These are phyloP conservation scores for Drosophila subsilvestris DNA, from an alignment of 2,888 invertebrate species.

Conservation along the genomic window DNA sequence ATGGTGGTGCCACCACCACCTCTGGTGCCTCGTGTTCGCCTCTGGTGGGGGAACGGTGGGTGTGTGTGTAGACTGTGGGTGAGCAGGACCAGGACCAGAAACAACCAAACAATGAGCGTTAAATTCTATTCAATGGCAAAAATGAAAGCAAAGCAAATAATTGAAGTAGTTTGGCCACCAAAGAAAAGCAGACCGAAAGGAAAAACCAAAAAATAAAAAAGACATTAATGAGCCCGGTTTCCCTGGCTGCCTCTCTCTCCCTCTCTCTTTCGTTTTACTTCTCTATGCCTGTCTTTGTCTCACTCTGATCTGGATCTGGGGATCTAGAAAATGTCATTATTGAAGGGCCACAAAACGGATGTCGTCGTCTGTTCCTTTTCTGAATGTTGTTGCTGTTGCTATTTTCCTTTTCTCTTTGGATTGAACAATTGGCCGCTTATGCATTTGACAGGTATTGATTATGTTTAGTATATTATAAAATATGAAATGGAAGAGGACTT, in stretches of 20 bases:
- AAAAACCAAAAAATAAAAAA: constrained; percentile 17
- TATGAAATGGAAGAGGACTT: constrained; percentile 1
- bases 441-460: constrained; percentile 60
- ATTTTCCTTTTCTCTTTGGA: constrained; percentile 35
- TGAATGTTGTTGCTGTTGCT: constrained; percentile 21
- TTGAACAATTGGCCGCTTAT: constrained; percentile 57
- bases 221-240: constrained; percentile 66
- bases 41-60: constrained; percentile 26
- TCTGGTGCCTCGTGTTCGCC: not conserved
- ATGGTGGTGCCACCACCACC: constrained; percentile 6
- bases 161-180: constrained; percentile 66
- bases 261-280: constrained; percentile 12
- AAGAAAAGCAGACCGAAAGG: constrained; percentile 32
- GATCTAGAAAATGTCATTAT: constrained; percentile 54
- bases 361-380: constrained; percentile 29
- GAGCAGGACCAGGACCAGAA: constrained; percentile 13
- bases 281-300: constrained; percentile 15
- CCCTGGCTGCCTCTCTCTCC: constrained; percentile 16
- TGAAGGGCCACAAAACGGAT: constrained; percentile 35
- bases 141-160: constrained; percentile 73
- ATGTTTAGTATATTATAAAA: constrained; percentile 39
- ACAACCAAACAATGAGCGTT: constrained; percentile 70
- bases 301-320: constrained; percentile 1
- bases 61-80: constrained; percentile 2
- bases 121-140: constrained; percentile 73